Conservation (phyloP, 1,140 invertebrate species). For the Ips nitidus region DNA sequence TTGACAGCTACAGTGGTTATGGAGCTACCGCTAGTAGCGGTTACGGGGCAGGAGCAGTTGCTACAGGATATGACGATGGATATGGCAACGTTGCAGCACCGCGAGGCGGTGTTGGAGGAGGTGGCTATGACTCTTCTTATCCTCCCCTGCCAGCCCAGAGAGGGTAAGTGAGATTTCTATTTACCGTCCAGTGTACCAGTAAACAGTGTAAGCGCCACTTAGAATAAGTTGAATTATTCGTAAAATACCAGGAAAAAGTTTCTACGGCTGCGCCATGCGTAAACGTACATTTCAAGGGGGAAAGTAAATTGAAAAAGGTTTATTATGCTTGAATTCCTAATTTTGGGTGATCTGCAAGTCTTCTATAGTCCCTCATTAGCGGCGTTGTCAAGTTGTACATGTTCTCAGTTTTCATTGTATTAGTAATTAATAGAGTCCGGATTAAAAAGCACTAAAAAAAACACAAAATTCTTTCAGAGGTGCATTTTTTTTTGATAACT, state of each 20-base stretch:
- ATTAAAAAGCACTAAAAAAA: no score
- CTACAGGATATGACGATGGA: constrained; percentile 33
- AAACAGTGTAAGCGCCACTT: not conserved
- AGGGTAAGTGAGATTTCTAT: constrained; percentile 43
- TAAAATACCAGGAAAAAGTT: not conserved
- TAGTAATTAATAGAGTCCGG: no score
- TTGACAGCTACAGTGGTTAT: constrained; percentile 23
- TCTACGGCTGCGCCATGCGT: no score
- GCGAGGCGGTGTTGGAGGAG: constrained; percentile 18
- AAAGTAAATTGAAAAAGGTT: not conserved
- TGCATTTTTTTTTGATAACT: no score
- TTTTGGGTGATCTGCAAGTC: not conserved
- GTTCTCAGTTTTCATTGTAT: no score
- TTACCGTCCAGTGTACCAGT: not conserved
- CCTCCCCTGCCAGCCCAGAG: constrained; percentile 49
- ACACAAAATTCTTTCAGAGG: no score
- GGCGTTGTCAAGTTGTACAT: no score
- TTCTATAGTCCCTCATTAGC: no score
- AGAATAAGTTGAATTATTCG: not conserved
- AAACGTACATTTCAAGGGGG: not conserved
- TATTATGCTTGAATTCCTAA: not conserved
- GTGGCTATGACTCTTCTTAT: constrained; percentile 47
- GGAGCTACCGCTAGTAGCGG: constrained; percentile 19
- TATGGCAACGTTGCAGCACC: constrained; percentile 37
- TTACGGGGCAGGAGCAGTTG: constrained; percentile 24